Percentiles rank a stretch among this genome's conserved stretches.
phyloP scores from a whole-genome alignment of 2,113 vertebrate species.

The Chrysemys picta region DNA sequence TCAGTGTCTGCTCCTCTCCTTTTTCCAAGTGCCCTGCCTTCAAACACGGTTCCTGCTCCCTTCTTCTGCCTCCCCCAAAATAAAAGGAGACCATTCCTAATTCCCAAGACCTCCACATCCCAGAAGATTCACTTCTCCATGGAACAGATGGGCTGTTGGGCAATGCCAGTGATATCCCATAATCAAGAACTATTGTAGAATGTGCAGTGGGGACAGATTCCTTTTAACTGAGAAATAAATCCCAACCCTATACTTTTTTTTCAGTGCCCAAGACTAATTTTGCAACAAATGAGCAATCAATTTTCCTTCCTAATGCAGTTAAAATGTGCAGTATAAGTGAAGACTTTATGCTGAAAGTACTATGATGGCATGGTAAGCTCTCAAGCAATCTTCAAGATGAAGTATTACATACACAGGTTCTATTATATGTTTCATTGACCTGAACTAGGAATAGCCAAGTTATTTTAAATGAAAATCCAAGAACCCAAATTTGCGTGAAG shows the following conservation, averaged over 20 bases:
- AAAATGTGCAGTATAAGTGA: neutral
- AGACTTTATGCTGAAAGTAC: neutral
- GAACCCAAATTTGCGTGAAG: neutral
- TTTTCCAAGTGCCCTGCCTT: neutral
- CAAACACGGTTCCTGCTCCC: neutral
- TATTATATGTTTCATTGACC: neutral
- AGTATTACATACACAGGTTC: neutral
- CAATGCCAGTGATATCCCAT: neutral
- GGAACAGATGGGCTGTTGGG: neutral
- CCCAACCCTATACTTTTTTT: neutral
- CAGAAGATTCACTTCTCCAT: neutral
- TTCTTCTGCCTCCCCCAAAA: neutral
- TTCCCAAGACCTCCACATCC: neutral
- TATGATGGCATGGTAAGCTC: neutral
- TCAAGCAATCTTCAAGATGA: neutral
- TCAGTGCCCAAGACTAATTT: neutral
- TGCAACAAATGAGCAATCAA: neutral
- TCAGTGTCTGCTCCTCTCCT: neutral
- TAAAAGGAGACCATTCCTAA: neutral
- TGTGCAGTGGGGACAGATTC: neutral
- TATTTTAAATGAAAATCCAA: slow-evolving; percentile 3
- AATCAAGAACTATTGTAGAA: neutral
- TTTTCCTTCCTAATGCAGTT: neutral
- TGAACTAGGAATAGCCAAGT: neutral
- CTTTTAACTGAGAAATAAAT: neutral